A percentile compares a stretch with the other conserved stretches of the same genome.
Conservation (phyloP, 2,888 invertebrate species). For the Sesamia inferens region DNA sequence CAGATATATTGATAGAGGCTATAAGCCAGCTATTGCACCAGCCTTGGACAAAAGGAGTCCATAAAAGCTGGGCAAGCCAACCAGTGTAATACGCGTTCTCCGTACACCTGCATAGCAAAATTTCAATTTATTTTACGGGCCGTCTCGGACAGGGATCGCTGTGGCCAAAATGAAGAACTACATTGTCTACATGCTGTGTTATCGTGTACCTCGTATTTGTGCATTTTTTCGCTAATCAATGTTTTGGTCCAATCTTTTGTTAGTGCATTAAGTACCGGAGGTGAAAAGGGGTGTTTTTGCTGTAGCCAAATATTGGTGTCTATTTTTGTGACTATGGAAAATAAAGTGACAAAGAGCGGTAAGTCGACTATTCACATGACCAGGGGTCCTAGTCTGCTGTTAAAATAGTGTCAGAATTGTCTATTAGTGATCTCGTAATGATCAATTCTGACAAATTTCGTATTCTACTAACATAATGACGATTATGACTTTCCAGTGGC, state of each 20-base stretch:
- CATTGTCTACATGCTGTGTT: slow-evolving; percentile 5
- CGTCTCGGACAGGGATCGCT: slow-evolving; percentile 30
- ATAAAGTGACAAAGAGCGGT: neutral
- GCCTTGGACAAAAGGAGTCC: slow-evolving; percentile 39
- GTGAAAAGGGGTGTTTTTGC: slow-evolving; percentile 1
- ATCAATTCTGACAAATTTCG: no score
- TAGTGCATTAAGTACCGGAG: neutral
- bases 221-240: slow-evolving; percentile 19
- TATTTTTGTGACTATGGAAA: neutral
- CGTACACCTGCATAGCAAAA: slow-evolving; percentile 58
- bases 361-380: no score
- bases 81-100: slow-evolving; percentile 43
- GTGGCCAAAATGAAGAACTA: slow-evolving; percentile 49
- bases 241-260: slow-evolving; percentile 20
- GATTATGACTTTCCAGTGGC: no score
- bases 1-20: slow-evolving; percentile 31
- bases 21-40: slow-evolving; percentile 29
- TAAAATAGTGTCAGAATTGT: no score
- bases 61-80: slow-evolving; percentile 38
- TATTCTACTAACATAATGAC: no score
- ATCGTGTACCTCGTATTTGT: slow-evolving; percentile 2
- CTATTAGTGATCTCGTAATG: no score
- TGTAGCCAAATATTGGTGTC: neutral
- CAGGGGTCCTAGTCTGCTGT: no score
- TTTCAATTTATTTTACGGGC: slow-evolving; percentile 64